phyloP scores from a whole-genome alignment of 2,113 vertebrate species.

The Oplegnathus fasciatus region DNA sequence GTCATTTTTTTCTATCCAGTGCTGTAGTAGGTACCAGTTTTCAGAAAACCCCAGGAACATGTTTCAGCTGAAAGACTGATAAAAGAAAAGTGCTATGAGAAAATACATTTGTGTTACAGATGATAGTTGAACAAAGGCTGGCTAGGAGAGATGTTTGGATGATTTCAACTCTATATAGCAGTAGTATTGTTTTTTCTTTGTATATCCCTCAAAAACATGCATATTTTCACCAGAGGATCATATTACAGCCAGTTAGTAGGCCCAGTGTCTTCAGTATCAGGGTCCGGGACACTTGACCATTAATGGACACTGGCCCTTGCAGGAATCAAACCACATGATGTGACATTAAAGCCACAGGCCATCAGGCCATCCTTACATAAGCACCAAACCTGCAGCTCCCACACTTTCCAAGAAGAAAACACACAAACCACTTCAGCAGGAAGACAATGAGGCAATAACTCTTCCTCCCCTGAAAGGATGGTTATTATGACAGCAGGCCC shows the following conservation, averaged over 20 bases:
- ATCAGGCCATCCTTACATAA: conserved; percentile 8
- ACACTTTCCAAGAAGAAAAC: conserved; percentile 50
- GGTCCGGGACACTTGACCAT: conserved; percentile 1
- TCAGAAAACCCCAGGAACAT: background rate
- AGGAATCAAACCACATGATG: conserved; percentile 13
- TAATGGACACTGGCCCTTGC: background rate
- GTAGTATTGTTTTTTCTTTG: background rate
- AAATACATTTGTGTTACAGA: background rate
- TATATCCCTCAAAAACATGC: background rate
- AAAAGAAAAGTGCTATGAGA: background rate
- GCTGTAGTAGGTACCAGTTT: background rate
- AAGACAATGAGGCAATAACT: conserved; percentile 72
- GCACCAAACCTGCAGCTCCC: conserved; percentile 26
- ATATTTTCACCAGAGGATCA: background rate
- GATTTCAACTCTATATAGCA: background rate
- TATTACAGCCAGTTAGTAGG: background rate
- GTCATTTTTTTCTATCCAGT: background rate
- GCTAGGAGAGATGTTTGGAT: background rate
- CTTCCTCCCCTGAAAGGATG: conserved; percentile 59
- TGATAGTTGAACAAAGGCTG: background rate
- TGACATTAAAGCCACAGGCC: conserved; percentile 12
- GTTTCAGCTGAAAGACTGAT: background rate
- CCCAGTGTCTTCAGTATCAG: background rate
- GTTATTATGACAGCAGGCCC: conserved; percentile 66
- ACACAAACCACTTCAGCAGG: conserved; percentile 57